Conservation (phyloP, 2,888 invertebrate species). For the Megaustenia siamemsis region DNA sequence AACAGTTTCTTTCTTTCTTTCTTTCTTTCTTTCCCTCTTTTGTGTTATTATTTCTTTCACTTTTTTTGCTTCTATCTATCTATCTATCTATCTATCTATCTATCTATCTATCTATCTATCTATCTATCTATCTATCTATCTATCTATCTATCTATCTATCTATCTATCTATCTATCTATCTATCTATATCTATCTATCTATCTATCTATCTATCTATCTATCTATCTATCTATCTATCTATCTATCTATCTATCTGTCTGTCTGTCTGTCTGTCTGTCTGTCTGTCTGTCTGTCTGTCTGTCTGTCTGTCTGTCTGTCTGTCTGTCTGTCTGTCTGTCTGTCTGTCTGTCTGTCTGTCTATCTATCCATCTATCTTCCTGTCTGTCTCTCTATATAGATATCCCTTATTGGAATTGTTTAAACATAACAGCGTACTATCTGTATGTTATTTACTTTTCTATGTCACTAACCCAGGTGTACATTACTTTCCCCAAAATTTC, state of each 20-base stretch:
- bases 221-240: constrained; percentile 9
- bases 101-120: constrained; percentile 9
- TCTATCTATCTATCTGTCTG: constrained; percentile 1
- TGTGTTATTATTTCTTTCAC: too few relatives aligned
- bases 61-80: background rate
- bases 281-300: background rate
- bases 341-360: constrained; percentile 9
- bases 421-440: too few relatives aligned
- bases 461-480: too few relatives aligned
- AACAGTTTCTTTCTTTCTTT: too few relatives aligned
- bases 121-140: constrained; percentile 9
- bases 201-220: constrained; percentile 9
- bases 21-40: too few relatives aligned
- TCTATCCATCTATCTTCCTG: background rate
- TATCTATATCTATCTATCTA: constrained; percentile 6
- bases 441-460: too few relatives aligned
- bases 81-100: constrained; percentile 9
- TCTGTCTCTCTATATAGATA: background rate
- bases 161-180: constrained; percentile 9
- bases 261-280: background rate
- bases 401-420: too few relatives aligned
- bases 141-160: constrained; percentile 9
- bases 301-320: constrained; percentile 9
- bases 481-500: too few relatives aligned
- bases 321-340: constrained; percentile 4